Percentiles rank a stretch among this genome's conserved stretches.
Conservation (phyloP, 23 tunicate species). For the Diplosoma virens region DNA sequence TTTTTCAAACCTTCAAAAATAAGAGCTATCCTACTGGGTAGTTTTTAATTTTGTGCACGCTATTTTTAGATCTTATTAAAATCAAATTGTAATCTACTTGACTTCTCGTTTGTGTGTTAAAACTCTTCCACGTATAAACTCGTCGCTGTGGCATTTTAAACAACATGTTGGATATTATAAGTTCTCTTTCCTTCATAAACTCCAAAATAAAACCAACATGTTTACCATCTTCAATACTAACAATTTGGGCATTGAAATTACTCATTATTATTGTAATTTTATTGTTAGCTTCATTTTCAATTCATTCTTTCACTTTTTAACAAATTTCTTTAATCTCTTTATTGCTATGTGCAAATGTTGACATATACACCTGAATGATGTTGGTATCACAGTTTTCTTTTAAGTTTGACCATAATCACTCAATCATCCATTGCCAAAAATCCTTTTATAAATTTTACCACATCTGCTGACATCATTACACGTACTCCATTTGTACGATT, state of each 20-base stretch:
- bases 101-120: no score
- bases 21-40: no score
- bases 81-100: no score
- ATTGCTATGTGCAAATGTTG: not conserved
- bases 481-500: not conserved
- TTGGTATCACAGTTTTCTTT: no score
- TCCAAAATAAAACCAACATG: not conserved
- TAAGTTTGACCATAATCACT: not conserved
- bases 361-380: not conserved
- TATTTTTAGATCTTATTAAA: no score
- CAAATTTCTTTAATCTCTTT: not conserved
- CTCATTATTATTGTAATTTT: not conserved
- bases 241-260: not conserved
- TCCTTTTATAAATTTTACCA: not conserved
- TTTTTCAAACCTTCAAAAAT: no score
- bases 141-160: not conserved
- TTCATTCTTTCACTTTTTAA: not conserved
- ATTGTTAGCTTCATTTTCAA: not conserved
- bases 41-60: not conserved
- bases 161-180: not conserved
- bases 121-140: not conserved
- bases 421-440: not conserved
- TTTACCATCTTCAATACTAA: not conserved
- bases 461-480: no score
- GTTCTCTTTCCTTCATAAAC: not conserved